Base-by-base conservation (phyloP, 2,113 vertebrate genomes). In the Oriolus oriolus region DNA sequence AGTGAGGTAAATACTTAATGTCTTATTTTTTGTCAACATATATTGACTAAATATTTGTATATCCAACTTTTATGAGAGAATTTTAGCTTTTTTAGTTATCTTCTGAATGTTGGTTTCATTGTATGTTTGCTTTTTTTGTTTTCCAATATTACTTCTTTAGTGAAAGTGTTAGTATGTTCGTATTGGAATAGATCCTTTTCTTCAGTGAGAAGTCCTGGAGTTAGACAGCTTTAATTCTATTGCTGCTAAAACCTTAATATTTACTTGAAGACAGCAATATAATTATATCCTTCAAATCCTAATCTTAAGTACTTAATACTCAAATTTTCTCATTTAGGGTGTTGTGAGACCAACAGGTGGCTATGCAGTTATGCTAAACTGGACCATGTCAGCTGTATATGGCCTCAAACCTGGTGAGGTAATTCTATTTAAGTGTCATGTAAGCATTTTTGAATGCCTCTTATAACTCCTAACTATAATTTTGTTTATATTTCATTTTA, bases 331-430 rank as follows among this genome's bases (percentile, higher is more conserved):
- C 21, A 7, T 65, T 89, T 79, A 99, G 99, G 99, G 99, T 75
- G 96, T 99, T 69, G 98, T 99, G 81, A 98, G 99, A 70, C 98
- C 99, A 93, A 99, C 99, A 13, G 99, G 98, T 8, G 99, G 99
- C n/a, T 99, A 99, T 24, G 98, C 99, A 20, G 99, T 99, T 69
- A 99, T 99, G 99, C 95, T 99, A 76, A 99, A 99, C 93, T 99
- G 99, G 99, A 99, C 99, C 27, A 99, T 99, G 99, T 99, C 98
- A 89, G 98, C 98, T 90, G 85, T 99, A 63, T 99, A 99, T 82
- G 99, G 98, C 75, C 98, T 99, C 80, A 97, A 96, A 79, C 98
- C 99, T 74, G 99, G 99, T 96, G 99, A 99, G 98, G 99, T 99
- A 98, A 98, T 97, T 88, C 78, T 83, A 15, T 90, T 94, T 89